A percentile compares a stretch with the other conserved stretches of the same genome.
These are phyloP conservation scores for Pardalotus punctatus DNA, from an alignment of 2,113 vertebrate genomes.

Conservation along the genomic window DNA sequence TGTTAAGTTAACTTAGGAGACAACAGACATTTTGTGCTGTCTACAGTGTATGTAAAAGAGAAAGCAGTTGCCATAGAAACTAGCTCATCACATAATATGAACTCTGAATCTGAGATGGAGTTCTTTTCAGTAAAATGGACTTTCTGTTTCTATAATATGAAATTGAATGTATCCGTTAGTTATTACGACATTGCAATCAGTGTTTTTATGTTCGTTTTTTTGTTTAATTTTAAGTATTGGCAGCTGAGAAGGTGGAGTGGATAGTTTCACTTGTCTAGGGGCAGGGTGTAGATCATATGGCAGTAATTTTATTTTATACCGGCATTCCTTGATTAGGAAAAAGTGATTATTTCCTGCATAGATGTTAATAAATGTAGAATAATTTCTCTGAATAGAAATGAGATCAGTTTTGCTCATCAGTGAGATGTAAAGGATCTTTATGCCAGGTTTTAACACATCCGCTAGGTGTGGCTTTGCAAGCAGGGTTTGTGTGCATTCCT, in stretches of 20 bases:
- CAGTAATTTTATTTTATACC: not conserved
- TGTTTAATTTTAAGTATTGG: not conserved
- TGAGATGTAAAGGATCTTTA: not conserved
- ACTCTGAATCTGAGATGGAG: constrained; percentile 59
- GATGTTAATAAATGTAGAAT: not conserved
- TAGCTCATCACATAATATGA: constrained; percentile 39
- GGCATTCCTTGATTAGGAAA: not conserved
- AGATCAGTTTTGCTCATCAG: not conserved
- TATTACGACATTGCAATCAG: not conserved
- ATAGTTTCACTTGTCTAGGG: not conserved
- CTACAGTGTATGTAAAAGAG: constrained; percentile 36
- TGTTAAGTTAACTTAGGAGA: not conserved
- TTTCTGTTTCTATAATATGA: constrained; percentile 21
- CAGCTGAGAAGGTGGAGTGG: not conserved
- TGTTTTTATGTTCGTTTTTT: not conserved
- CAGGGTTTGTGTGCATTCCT: not conserved
- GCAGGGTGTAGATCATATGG: not conserved
- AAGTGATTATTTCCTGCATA: not conserved
- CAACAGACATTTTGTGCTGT: constrained; percentile 37
- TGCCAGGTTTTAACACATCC: not conserved
- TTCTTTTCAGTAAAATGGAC: constrained; percentile 54
- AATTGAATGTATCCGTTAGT: not conserved
- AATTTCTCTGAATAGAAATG: not conserved
- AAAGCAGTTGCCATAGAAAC: constrained; percentile 78
- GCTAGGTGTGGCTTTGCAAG: not conserved